Percentiles rank a stretch among this genome's conserved stretches.
These are phyloP conservation scores for Apogon hyalosoma DNA, from an alignment of 2,797 vertebrate genomes.

Conservation along the genomic window DNA sequence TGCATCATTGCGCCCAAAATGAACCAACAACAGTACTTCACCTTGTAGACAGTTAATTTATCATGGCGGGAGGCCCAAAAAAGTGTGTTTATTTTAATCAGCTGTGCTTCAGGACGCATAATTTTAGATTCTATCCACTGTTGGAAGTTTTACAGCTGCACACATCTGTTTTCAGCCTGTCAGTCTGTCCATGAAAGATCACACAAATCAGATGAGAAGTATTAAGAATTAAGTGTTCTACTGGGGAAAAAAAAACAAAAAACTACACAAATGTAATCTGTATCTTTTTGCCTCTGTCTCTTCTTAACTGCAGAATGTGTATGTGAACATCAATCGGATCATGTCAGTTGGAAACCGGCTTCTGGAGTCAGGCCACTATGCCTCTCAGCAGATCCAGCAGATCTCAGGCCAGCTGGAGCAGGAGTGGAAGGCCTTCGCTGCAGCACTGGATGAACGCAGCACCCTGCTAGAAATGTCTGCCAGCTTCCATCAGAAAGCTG, in stretches of 20 bases:
- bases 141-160: neutral
- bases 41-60: constrained; percentile 15
- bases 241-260: constrained; percentile 15
- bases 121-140: constrained; percentile 8
- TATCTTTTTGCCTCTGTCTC: constrained; percentile 4
- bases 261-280: neutral
- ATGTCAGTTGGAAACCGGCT: constrained; percentile 97
- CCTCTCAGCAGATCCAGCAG: constrained; percentile 98
- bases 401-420: constrained; percentile 96
- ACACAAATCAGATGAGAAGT: neutral
- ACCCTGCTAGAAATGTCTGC: constrained; percentile 98
- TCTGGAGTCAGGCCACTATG: constrained; percentile 97
- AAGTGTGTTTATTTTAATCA: neutral
- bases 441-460: constrained; percentile 97
- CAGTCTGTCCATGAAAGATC: neutral
- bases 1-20: constrained; percentile 18
- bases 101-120: neutral
- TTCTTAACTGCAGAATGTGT: constrained; percentile 89
- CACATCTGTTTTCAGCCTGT: neutral
- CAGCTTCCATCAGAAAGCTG: constrained; percentile 97
- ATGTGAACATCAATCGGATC: constrained; percentile 99
- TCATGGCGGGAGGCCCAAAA: constrained; percentile 4
- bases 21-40: constrained; percentile 10
- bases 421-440: constrained; percentile 98
- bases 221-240: neutral